Conservation (phyloP, 1,140 invertebrate genomes). For the Scaptodrosophila lebanonensis region DNA sequence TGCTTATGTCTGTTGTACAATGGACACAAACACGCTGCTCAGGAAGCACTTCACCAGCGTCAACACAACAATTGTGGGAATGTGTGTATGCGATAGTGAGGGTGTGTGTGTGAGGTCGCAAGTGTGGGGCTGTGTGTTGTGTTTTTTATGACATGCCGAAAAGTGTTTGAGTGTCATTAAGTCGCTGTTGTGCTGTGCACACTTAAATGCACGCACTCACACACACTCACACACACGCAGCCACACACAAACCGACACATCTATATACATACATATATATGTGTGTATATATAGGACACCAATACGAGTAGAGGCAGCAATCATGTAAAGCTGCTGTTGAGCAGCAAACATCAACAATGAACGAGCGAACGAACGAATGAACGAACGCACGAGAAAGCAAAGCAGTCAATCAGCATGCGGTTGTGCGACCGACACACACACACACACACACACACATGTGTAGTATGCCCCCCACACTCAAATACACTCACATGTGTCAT, state of each 20-base stretch:
- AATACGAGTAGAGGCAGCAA: too few species aligned
- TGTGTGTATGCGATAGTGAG: conserved; percentile 13
- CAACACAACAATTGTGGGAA: too few species aligned
- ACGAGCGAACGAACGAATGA: too few species aligned
- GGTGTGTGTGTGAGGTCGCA: conserved; percentile 10
- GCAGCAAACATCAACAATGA: too few species aligned
- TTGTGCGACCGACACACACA: conserved; percentile 30
- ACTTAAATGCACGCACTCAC: conserved; percentile 39
- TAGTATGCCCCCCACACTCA: conserved; percentile 31
- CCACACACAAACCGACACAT: conserved; percentile 19
- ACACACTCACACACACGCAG: conserved; percentile 5
- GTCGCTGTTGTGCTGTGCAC: conserved; percentile 52
- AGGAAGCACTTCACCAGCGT: too few species aligned
- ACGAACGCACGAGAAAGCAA: too few species aligned
- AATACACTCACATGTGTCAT: conserved; percentile 16
- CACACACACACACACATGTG: conserved; percentile 26
- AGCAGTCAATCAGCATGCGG: too few species aligned
- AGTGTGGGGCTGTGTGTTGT: conserved; percentile 30
- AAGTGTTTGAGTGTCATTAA: conserved; percentile 73
- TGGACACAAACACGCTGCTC: too few species aligned
- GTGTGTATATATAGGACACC: too few species aligned
- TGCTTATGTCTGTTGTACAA: too few species aligned
- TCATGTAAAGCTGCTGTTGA: too few species aligned
- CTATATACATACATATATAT: conserved; percentile 27
- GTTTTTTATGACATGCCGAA: conserved; percentile 72